phyloP scores from a whole-genome alignment of 2,113 vertebrate genomes.

The Apaloderma vittatum region DNA sequence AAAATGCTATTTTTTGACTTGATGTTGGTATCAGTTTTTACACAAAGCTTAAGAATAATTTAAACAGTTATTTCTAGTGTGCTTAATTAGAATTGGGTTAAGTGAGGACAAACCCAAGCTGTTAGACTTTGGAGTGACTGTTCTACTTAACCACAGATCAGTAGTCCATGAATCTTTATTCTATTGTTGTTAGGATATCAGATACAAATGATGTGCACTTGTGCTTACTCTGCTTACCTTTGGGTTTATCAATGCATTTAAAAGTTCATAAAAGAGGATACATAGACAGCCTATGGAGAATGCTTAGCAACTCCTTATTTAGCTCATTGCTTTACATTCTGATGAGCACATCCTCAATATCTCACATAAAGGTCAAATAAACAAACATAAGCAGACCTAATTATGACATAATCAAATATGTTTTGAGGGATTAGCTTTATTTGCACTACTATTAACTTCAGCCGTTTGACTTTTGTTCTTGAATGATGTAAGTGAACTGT shows the following conservation, averaged over 20 bases:
- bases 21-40: constrained; percentile 6
- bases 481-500: neutral
- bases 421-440: neutral
- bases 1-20: constrained; percentile 2
- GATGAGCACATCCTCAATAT: neutral
- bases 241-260: neutral
- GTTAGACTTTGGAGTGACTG: neutral
- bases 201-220: neutral
- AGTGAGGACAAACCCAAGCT: constrained; percentile 3
- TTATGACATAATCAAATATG: neutral
- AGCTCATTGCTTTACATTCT: neutral
- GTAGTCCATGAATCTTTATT: neutral
- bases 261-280: neutral
- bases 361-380: neutral
- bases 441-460: neutral
- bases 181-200: neutral
- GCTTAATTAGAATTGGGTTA: constrained; percentile 43
- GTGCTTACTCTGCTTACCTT: neutral
- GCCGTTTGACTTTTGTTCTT: neutral
- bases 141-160: neutral
- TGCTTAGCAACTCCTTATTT: neutral
- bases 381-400: neutral
- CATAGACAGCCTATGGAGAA: neutral
- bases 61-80: constrained; percentile 2
- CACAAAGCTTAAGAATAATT: constrained; percentile 32